Conservation (phyloP, 2,113 vertebrate genomes). For the Clarias batrachus region DNA sequence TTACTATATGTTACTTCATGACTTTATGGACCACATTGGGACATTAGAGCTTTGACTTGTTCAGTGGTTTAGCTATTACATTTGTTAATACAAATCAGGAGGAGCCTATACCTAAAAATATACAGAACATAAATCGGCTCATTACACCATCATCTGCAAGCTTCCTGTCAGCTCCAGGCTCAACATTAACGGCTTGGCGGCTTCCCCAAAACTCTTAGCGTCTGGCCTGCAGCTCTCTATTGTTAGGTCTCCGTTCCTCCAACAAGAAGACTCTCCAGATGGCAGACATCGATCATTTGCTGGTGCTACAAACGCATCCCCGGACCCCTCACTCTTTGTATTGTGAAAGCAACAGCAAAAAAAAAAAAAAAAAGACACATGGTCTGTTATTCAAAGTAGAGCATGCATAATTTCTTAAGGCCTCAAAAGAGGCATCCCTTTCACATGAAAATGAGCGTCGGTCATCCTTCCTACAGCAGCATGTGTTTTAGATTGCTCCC, state of each 20-base stretch:
- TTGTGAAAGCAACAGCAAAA: constrained; percentile 8
- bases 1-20: not conserved
- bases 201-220: not conserved
- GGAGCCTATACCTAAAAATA: not conserved
- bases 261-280: constrained; percentile 45
- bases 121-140: not conserved
- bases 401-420: constrained; percentile 68
- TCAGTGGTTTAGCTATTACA: not conserved
- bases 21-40: not conserved
- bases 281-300: constrained; percentile 43
- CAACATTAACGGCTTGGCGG: not conserved
- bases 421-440: constrained; percentile 67
- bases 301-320: constrained; percentile 3
- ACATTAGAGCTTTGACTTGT: not conserved
- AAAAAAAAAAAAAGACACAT: not conserved
- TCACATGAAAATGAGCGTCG: constrained; percentile 70
- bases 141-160: not conserved
- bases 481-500: not conserved
- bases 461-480: constrained; percentile 28
- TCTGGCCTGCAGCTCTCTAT: constrained; percentile 5
- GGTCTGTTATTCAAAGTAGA: constrained; percentile 56
- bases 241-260: not conserved
- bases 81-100: not conserved
- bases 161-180: not conserved
- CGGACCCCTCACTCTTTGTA: constrained; percentile 1